Conservation (phyloP, 2,797 vertebrate genomes). For the Triplophysa bombifrons region DNA sequence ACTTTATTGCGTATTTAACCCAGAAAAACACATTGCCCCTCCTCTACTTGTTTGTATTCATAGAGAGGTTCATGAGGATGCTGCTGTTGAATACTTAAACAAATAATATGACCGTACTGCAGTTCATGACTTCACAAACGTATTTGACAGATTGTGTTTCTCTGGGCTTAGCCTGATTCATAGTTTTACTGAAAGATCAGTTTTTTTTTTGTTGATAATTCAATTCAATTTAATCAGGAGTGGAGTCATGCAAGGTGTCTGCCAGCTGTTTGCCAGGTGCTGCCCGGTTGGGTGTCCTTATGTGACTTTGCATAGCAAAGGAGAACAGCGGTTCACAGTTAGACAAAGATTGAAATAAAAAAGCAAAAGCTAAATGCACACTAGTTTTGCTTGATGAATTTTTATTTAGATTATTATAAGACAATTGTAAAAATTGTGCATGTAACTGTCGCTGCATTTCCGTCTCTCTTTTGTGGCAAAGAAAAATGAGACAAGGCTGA, state of each 20-base stretch:
- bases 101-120: neutral
- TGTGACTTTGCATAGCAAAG: constrained; percentile 10
- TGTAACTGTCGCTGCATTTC: neutral
- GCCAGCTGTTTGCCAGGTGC: constrained; percentile 41
- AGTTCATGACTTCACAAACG: constrained; percentile 25
- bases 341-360: constrained; percentile 11
- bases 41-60: no score
- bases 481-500: neutral
- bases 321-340: neutral
- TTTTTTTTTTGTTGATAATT: constrained; percentile 34
- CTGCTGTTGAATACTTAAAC: neutral
- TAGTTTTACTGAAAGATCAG: constrained; percentile 30
- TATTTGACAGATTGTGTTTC: constrained; percentile 29
- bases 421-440: neutral
- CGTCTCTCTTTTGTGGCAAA: neutral
- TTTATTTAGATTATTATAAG: neutral
- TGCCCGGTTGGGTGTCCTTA: constrained; percentile 10
- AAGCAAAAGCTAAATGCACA: neutral
- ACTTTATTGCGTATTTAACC: no score
- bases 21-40: no score
- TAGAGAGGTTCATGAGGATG: neutral
- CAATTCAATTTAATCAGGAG: constrained; percentile 23
- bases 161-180: neutral
- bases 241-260: constrained; percentile 19
- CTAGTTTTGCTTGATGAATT: neutral